Conservation (phyloP, 2,113 vertebrate genomes). For the Vulpes lagopus region DNA sequence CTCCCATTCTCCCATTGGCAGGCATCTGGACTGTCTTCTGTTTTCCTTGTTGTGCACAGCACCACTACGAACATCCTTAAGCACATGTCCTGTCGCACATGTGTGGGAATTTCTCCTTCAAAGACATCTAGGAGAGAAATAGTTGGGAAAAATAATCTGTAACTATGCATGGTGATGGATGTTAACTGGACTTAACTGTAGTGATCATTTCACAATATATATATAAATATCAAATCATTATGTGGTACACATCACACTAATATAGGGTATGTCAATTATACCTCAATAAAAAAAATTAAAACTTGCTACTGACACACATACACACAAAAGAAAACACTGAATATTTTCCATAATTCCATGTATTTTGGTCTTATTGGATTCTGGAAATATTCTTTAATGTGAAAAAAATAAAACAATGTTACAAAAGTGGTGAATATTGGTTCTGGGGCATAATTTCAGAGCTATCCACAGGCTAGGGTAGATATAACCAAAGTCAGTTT, state of each 20-base stretch:
- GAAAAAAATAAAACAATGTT: constrained; percentile 15
- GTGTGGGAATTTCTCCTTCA: neutral
- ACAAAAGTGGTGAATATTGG: neutral
- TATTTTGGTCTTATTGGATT: constrained; percentile 9
- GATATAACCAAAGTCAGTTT: neutral
- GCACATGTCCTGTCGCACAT: no score
- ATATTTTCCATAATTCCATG: constrained; percentile 6
- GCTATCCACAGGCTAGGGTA: neutral
- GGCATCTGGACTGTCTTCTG: neutral
- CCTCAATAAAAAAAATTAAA: neutral
- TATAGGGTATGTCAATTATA: neutral
- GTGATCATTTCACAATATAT: neutral
- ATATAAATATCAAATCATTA: neutral
- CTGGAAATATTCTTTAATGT: constrained; percentile 11
- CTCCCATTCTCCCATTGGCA: neutral
- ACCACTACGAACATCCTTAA: neutral
- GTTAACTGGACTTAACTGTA: neutral
- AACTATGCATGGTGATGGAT: neutral
- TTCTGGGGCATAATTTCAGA: neutral
- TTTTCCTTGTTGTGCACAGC: neutral
- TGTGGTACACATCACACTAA: neutral
- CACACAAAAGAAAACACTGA: neutral
- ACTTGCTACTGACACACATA: neutral
- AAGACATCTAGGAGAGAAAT: neutral
- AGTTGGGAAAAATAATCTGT: neutral